These are phyloP conservation scores for Drosophila longiperda DNA, from an alignment of 2,888 invertebrate genomes.

Conservation along the genomic window DNA sequence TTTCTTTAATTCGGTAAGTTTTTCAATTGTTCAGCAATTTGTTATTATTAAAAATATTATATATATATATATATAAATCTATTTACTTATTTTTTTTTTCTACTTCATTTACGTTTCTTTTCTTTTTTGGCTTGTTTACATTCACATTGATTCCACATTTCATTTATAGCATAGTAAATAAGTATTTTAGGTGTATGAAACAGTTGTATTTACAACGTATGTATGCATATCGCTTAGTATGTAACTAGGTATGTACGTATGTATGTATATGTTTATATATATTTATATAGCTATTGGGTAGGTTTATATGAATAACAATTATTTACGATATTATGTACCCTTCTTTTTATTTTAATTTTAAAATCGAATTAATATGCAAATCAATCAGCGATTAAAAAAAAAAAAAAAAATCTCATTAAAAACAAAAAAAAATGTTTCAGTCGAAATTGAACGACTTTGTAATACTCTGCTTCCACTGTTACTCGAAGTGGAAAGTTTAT, in stretches of 20 bases:
- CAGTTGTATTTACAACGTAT: constrained; percentile 49
- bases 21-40: constrained; percentile 5
- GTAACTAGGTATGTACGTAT: constrained; percentile 16
- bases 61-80: background rate
- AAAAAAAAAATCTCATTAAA: constrained; percentile 24
- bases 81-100: constrained; percentile 6
- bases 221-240: constrained; percentile 26
- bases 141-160: constrained; percentile 64
- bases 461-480: background rate
- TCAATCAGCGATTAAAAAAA: constrained; percentile 43
- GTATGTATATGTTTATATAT: constrained; percentile 1
- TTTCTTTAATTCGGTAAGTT: constrained; percentile 19
- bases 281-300: constrained; percentile 1
- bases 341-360: constrained; percentile 24
- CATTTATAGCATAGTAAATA: constrained; percentile 17
- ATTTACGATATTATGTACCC: constrained; percentile 33
- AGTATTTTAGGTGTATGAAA: constrained; percentile 54
- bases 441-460: background rate
- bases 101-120: constrained; percentile 8
- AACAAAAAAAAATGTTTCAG: constrained; percentile 1
- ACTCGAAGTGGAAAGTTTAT: background rate
- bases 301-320: constrained; percentile 47
- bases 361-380: constrained; percentile 56
- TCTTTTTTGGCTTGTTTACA: constrained; percentile 76
- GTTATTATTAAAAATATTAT: constrained; percentile 21